Conservation (phyloP, 2,797 vertebrate species). For the Sebastiscus tertius region DNA sequence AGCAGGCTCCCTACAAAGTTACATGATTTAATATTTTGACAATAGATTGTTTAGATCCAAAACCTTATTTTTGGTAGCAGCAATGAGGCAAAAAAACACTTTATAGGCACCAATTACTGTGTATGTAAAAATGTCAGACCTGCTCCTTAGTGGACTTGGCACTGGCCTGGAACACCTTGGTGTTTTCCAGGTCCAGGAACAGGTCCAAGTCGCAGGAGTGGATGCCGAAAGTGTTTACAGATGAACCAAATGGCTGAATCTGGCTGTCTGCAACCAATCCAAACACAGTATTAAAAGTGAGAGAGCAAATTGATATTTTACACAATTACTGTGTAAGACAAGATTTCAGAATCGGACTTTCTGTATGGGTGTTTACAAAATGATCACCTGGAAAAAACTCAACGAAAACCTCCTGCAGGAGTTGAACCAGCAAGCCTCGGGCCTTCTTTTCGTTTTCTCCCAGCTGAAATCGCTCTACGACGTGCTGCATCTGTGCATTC, state of each 20-base stretch:
- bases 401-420: conserved; percentile 90
- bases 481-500: conserved; percentile 85
- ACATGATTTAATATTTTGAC: background rate
- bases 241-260: conserved; percentile 90
- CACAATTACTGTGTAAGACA: background rate
- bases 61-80: background rate
- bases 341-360: background rate
- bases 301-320: background rate
- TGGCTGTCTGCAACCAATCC: conserved; percentile 82
- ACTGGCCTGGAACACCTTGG: conserved; percentile 83
- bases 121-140: conserved; percentile 40
- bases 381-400: conserved; percentile 92
- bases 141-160: conserved; percentile 72
- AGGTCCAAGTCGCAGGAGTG: conserved; percentile 93
- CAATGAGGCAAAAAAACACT: background rate
- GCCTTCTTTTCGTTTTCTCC: conserved; percentile 86
- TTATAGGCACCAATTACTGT: background rate
- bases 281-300: background rate
- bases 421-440: conserved; percentile 85
- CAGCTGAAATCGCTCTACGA: conserved; percentile 87
- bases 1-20: background rate
- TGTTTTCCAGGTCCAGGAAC: conserved; percentile 90
- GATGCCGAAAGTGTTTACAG: conserved; percentile 90
- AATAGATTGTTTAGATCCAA: background rate
- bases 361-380: background rate